Conservation (phyloP, 2,888 invertebrate species). For the Ichneumoninae sp. region DNA sequence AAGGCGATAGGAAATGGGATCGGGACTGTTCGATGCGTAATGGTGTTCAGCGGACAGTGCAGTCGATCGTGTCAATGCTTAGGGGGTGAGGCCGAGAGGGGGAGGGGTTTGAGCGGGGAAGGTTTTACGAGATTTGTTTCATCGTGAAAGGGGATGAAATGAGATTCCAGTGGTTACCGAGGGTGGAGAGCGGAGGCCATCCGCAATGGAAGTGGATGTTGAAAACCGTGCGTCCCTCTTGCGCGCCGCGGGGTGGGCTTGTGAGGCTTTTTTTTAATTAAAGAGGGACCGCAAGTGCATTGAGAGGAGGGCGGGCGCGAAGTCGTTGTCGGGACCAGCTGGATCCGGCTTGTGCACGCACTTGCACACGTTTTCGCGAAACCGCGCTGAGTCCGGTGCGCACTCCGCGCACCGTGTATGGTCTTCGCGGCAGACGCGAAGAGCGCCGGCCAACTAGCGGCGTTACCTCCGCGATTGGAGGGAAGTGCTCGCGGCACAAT, state of each 20-base stretch:
- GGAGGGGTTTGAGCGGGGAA: no score
- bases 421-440: neutral
- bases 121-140: conserved; percentile 37
- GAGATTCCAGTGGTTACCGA: conserved; percentile 74
- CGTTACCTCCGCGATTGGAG: neutral
- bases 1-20: conserved; percentile 28
- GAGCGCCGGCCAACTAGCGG: neutral
- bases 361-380: conserved; percentile 59
- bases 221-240: conserved; percentile 66
- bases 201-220: conserved; percentile 72
- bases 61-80: conserved; percentile 29
- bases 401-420: neutral
- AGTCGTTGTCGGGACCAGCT: conserved; percentile 57
- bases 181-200: conserved; percentile 43
- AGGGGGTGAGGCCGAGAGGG: neutral
- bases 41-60: conserved; percentile 19
- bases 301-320: conserved; percentile 53
- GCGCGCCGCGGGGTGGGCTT: conserved; percentile 61
- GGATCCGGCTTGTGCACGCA: conserved; percentile 42
- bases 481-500: neutral
- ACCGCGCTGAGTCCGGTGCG: conserved; percentile 11
- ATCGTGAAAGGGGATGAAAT: conserved; percentile 70
- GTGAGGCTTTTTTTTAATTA: conserved; percentile 74
- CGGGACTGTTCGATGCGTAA: conserved; percentile 57
- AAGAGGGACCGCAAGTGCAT: conserved; percentile 70